Evolutionary conservation across 2,888 invertebrate species (phyloP).

Genomic region (Eutolmus rufibarbis): DNA sequence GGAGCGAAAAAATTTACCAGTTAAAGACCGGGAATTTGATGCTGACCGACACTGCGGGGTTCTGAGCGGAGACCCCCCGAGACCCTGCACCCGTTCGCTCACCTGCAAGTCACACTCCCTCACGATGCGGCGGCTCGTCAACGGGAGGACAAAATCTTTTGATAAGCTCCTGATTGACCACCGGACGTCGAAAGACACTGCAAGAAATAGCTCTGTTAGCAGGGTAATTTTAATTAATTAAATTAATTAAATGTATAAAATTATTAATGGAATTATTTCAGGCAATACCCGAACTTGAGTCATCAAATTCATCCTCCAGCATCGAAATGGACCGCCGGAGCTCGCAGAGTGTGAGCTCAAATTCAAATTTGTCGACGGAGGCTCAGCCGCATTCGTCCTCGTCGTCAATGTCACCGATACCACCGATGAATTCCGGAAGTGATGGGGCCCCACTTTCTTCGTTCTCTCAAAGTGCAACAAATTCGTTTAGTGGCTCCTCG

Average conservation of each 20-base stretch:
- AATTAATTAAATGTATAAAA: neutral
- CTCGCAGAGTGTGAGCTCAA: slow-evolving; percentile 41
- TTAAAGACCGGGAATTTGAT: slow-evolving; percentile 74
- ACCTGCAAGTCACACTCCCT: slow-evolving; percentile 76
- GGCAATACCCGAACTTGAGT: slow-evolving; percentile 49
- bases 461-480: neutral
- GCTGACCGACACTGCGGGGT: slow-evolving; percentile 87
- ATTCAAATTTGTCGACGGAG: slow-evolving; percentile 46
- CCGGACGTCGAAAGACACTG: slow-evolving; percentile 44
- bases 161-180: slow-evolving; percentile 75
- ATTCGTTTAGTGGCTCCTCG: neutral
- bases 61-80: slow-evolving; percentile 68
- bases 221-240: neutral
- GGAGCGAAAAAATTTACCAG: slow-evolving; percentile 57
- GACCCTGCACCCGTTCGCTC: slow-evolving; percentile 80
- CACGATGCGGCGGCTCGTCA: slow-evolving; percentile 73
- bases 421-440: neutral
- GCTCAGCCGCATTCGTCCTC: slow-evolving; percentile 42
- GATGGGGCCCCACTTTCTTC: neutral
- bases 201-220: neutral
- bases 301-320: slow-evolving; percentile 51
- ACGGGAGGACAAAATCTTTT: slow-evolving; percentile 76
- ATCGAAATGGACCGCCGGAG: slow-evolving; percentile 50
- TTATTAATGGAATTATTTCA: slow-evolving; percentile 22
- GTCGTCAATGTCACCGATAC: slow-evolving; percentile 40